Evolutionary conservation across 2,113 vertebrate genomes (phyloP), one percentile per base, ranked within the genome.

Genomic region (Hippopotamus amphibius): DNA sequence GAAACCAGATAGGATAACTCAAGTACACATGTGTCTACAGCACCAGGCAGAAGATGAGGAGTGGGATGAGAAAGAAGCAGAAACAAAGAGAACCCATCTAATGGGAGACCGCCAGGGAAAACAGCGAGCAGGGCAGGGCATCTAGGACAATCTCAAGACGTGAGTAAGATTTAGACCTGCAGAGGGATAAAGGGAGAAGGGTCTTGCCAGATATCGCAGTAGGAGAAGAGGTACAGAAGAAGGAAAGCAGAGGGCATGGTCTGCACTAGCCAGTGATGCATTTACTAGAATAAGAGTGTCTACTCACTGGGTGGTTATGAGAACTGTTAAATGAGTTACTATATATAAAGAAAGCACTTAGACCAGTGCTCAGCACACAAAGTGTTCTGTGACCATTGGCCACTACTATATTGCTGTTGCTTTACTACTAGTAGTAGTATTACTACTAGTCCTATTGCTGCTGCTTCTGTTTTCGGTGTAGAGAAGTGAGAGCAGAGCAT

Each of bases 51-150:
- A 76, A 81, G 68, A 46, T 0, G 8, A 66, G 30, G 17, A 69
- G 6, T 26, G 26, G 3, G 4, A 22, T 6, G 50, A 30, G 46
- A 68, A 0, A 80, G 24, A 72, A 69, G 12, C 26, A 57, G 50
- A 88, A 30, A 68, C 1, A 33, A 6, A 72, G 88, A 46, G 30
- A 79, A 3, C 11, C 28, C 28, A 21, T 28, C 33, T 43, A 57
- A n/a, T 0, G 0, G 81, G 61, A 63, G 15, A 4, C 1, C 41
- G 43, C 1, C 7, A 1, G 2, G 30, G n/a, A 46, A 79, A 71
- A 71, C 0, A 55, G 12, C 4, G 19, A 57, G 37, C 16, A 87
- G 26, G 33, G 17, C 66, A 77, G 59, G 66, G 33, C 37, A 74
- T 24, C 14, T 8, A 10, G 1, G 30, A 37, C 5, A 59, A 59